Evolutionary conservation across 2,113 vertebrate genomes (phyloP).

Genomic region (Montifringilla adamsi): DNA sequence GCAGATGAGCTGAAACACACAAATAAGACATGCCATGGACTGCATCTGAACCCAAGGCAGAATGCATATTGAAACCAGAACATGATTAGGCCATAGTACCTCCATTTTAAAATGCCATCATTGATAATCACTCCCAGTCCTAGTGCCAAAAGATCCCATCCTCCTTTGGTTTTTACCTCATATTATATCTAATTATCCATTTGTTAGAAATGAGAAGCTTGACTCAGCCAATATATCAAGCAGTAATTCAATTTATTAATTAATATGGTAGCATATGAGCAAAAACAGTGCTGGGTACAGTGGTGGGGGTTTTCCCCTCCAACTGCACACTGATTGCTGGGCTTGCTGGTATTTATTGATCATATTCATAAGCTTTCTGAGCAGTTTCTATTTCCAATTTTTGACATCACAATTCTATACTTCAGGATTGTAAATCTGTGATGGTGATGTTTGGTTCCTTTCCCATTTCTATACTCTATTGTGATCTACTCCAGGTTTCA

Average conservation of each 20-base stretch:
- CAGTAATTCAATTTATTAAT: neutral
- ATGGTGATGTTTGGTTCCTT: neutral
- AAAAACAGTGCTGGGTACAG: neutral
- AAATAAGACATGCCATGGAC: neutral
- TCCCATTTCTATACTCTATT: neutral
- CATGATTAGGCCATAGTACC: neutral
- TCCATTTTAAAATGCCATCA: neutral
- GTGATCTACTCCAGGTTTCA: neutral
- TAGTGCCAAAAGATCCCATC: neutral
- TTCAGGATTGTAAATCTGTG: neutral
- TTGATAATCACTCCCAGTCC: neutral
- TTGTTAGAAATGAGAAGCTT: neutral
- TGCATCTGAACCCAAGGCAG: neutral
- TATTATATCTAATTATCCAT: neutral
- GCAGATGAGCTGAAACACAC: neutral
- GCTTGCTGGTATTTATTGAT: neutral
- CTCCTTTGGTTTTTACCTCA: neutral
- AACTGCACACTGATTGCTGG: neutral
- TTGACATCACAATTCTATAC: neutral
- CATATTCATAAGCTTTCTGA: neutral
- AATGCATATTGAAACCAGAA: neutral
- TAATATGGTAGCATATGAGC: neutral
- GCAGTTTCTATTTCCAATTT: neutral
- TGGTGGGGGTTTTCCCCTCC: neutral
- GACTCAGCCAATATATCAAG: neutral